These are phyloP conservation scores for Enteromius viviparus DNA, from an alignment of 2,797 vertebrate genomes.

Conservation along the genomic window DNA sequence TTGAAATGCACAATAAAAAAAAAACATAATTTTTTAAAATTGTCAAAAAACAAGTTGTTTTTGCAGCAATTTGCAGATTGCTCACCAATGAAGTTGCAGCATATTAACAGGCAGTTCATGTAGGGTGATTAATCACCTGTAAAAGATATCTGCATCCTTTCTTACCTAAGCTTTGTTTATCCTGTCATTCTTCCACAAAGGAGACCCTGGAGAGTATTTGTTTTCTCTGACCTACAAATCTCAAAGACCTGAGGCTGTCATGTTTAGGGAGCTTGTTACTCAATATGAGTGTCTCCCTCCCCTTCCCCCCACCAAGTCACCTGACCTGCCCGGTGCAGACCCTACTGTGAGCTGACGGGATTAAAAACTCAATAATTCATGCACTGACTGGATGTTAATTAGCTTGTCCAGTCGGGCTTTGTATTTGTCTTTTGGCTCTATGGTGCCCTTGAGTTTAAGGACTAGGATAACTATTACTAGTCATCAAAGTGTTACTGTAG, in stretches of 20 bases:
- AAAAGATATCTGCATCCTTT: conserved; percentile 58
- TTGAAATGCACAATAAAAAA: too few species aligned
- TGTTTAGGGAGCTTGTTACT: conserved; percentile 52
- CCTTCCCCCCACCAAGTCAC: conserved; percentile 42
- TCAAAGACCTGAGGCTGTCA: conserved; percentile 26
- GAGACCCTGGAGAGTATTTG: conserved; percentile 55
- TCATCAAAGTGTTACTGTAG: conserved; percentile 11
- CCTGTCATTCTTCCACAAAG: conserved; percentile 44
- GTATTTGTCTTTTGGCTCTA: conserved; percentile 40
- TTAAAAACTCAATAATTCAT: conserved; percentile 67
- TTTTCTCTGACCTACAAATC: conserved; percentile 53
- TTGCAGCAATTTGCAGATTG: conserved; percentile 25
- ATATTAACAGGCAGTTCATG: conserved; percentile 32
- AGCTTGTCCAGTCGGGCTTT: conserved; percentile 56
- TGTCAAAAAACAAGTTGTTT: too few species aligned
- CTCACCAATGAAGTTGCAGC: conserved; percentile 44
- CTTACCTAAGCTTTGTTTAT: conserved; percentile 51
- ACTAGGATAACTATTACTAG: conserved; percentile 11
- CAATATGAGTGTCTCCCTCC: conserved; percentile 27
- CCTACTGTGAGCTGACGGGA: conserved; percentile 52
- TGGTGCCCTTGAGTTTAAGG: conserved; percentile 17
- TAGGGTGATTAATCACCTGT: conserved; percentile 60
- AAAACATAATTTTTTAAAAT: too few species aligned
- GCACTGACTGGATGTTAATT: conserved; percentile 55
- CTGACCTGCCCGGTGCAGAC: conserved; percentile 49